Evolutionary conservation across 2,888 invertebrate species (phyloP), one percentile per base, ranked within the genome.

Genomic region (Stenodera caucasica): DNA sequence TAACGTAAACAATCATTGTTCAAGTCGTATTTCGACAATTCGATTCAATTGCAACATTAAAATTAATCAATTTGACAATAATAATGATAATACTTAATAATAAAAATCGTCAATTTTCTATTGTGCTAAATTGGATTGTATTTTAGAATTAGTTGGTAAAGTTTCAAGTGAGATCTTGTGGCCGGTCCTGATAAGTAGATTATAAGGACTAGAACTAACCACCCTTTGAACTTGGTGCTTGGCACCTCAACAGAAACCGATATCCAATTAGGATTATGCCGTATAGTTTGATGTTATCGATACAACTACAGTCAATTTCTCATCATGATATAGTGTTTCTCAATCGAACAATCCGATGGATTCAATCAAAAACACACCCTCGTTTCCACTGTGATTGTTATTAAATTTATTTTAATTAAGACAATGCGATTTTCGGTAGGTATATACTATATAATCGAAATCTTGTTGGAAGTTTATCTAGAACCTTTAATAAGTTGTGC

Each of bases 231-330:
- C 61, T 55, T 61, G 57, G 63, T 63, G 69, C 69, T 70, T 68
- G 70, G 69, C 69, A 71, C 69, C 72, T 71, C 67, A 59, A 63
- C 63, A 67, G 68, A 65, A 72, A 69, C 70, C 70, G 65, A 71
- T 71, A 70, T 72, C 69, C 70, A 71, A 72, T 72, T 72, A 72
- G 70, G 70, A 72, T 72, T 72, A 72, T 67, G 64, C 64, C 65
- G 61, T 63, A 63, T 66, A 64, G 68, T 66, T 67, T 67, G 69
- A 69, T 70, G 69, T 65, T 71, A 72, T 71, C 72, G 70, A 63
- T 68, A 65, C 65, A 67, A 64, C 53, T 58, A 54, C 58, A 58
- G 53, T 61, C 60, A 61, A 64, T 63, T 60, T 63, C 57, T 53
- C 40, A 9, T 30, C 26, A 14, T 50, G 50, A 50, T 53, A 33